Evolutionary conservation across 2,113 vertebrate species (phyloP).

Genomic region (Sphaerodactylus townsendi): DNA sequence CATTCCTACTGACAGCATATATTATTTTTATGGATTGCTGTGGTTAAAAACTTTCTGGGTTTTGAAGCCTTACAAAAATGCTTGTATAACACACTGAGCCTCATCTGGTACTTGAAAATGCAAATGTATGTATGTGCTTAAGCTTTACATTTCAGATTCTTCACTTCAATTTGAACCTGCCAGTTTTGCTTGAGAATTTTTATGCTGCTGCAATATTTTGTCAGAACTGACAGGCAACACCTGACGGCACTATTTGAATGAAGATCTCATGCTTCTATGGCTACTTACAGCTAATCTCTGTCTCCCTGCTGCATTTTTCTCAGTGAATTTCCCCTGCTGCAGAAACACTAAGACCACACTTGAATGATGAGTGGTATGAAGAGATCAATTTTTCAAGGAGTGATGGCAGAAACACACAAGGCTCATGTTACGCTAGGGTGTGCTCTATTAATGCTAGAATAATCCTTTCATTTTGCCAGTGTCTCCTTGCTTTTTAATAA

Average conservation of each 20-base stretch:
- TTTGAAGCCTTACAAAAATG: neutral
- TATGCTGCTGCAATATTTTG: neutral
- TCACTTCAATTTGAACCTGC: neutral
- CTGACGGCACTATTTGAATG: neutral
- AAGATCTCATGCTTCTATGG: constrained; percentile 13
- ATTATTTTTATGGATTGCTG: neutral
- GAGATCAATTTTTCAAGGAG: neutral
- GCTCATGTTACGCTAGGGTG: neutral
- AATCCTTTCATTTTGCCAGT: neutral
- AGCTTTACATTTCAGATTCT: neutral
- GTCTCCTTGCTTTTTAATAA: neutral
- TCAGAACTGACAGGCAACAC: neutral
- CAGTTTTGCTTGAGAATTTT: neutral
- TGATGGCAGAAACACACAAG: neutral
- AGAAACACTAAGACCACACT: neutral
- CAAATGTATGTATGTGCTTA: neutral
- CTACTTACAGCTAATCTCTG: neutral
- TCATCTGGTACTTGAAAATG: constrained; percentile 4
- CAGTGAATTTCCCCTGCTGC: neutral
- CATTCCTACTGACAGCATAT: neutral
- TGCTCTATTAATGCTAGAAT: accelerated
- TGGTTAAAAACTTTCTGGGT: neutral
- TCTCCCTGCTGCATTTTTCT: neutral
- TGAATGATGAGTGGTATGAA: constrained; percentile 4
- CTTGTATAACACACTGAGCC: neutral